phyloP scores from a whole-genome alignment of 2,888 invertebrate species.

The Copidosoma aretas region DNA sequence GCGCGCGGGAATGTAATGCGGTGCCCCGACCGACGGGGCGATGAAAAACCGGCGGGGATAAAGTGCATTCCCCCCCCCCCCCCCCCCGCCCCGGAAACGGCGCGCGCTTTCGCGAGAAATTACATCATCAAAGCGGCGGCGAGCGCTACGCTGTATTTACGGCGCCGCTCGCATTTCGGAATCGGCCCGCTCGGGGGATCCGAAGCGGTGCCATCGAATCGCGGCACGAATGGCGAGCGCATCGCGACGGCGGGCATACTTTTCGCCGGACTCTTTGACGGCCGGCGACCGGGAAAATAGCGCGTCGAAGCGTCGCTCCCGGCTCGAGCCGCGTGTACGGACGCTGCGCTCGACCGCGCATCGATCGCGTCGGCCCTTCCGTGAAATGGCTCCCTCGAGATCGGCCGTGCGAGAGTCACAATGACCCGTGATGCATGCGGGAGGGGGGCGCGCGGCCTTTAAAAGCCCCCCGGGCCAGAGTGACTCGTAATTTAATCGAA shows the following conservation, averaged over 20 bases:
- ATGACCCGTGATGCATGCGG: neutral
- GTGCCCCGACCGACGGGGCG: neutral
- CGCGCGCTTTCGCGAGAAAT: slow-evolving; percentile 17
- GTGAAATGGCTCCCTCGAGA: neutral
- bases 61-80: slow-evolving; percentile 29
- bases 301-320: too few relatives aligned
- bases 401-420: neutral
- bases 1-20: slow-evolving; percentile 9
- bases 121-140: slow-evolving; percentile 32
- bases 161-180: neutral
- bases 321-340: too few relatives aligned
- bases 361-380: neutral
- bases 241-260: too few relatives aligned
- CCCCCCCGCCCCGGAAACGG: slow-evolving; percentile 20
- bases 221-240: too few relatives aligned
- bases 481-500: neutral
- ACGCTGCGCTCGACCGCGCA: neutral
- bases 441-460: neutral
- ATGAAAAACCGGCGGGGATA: slow-evolving; percentile 19
- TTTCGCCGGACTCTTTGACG: too few relatives aligned
- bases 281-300: too few relatives aligned
- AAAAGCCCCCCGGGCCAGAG: neutral
- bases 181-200: neutral
- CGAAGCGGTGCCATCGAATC: too few relatives aligned
- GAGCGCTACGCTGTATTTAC: slow-evolving; percentile 18